Evolutionary conservation across 2,888 invertebrate genomes (phyloP).

Genomic region (Micoletzkya japonica): DNA sequence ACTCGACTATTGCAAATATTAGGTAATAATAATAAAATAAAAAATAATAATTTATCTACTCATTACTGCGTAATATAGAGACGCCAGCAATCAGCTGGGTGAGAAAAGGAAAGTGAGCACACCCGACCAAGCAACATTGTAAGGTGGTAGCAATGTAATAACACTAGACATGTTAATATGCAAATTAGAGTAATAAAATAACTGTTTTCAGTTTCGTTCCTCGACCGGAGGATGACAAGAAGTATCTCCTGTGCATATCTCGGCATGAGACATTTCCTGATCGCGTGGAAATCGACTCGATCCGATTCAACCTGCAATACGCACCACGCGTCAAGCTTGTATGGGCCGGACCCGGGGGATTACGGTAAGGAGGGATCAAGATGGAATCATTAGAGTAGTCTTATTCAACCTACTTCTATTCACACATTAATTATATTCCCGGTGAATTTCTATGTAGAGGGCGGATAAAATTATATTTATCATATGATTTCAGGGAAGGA

Average conservation of each 20-base stretch:
- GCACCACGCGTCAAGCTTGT: constrained; percentile 53
- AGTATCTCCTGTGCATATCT: constrained; percentile 49
- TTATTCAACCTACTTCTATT: background rate
- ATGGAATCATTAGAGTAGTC: background rate
- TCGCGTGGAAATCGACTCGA: constrained; percentile 45
- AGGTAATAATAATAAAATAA: too few species aligned
- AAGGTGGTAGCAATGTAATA: too few species aligned
- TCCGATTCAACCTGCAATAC: constrained; percentile 50
- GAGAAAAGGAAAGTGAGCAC: too few species aligned
- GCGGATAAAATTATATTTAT: background rate
- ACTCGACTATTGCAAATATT: constrained; percentile 14
- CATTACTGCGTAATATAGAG: too few species aligned
- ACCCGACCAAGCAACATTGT: too few species aligned
- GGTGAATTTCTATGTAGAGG: background rate
- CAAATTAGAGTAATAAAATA: too few species aligned
- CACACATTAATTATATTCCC: background rate
- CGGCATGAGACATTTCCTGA: constrained; percentile 51
- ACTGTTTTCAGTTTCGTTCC: constrained; percentile 44
- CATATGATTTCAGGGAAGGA: constrained; percentile 43
- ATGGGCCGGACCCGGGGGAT: constrained; percentile 39
- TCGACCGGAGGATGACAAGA: constrained; percentile 46
- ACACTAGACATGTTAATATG: too few species aligned
- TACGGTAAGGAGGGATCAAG: background rate
- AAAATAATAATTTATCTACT: too few species aligned
- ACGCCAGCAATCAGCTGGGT: too few species aligned